Evolutionary conservation across 35 echinoderm and acorn worm species (phyloP).

Genomic region (Stichopus chloronotus): DNA sequence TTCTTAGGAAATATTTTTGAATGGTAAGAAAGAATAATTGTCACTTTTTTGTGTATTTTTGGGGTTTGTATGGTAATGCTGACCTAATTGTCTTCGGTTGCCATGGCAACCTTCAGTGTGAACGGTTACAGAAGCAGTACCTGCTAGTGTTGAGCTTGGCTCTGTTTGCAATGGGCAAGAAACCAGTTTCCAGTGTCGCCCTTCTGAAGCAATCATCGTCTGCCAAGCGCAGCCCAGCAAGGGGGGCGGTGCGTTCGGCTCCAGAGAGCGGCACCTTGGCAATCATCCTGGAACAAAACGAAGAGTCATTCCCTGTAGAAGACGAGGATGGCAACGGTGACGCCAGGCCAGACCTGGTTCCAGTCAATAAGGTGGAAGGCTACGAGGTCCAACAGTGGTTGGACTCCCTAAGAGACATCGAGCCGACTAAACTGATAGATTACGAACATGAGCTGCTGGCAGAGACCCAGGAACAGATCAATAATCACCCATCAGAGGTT

Average conservation of each 20-base stretch:
- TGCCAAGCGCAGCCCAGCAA: not conserved
- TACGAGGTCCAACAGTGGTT: conserved; percentile 17
- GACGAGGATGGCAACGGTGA: not conserved
- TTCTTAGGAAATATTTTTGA: too few species aligned
- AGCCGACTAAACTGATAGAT: conserved; percentile 21
- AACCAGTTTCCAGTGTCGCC: not conserved
- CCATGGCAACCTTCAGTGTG: not conserved
- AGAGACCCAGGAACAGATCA: not conserved
- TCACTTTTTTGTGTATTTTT: too few species aligned
- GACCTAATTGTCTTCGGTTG: not conserved
- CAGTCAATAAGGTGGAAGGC: not conserved
- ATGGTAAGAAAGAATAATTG: too few species aligned
- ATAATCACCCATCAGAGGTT: conserved; percentile 25
- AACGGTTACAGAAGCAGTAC: not conserved
- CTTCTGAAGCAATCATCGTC: not conserved
- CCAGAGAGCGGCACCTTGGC: not conserved
- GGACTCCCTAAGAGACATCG: not conserved
- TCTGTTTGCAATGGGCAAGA: conserved; percentile 12
- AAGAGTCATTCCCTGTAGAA: not conserved
- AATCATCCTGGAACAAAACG: conserved; percentile 4
- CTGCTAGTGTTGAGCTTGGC: not conserved
- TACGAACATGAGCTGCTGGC: conserved; percentile 22
- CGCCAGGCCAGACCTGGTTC: not conserved
- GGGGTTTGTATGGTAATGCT: not conserved
- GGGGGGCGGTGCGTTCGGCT: not conserved